Conservation (phyloP, 1,140 invertebrate species). For the Nylanderia fulva region DNA sequence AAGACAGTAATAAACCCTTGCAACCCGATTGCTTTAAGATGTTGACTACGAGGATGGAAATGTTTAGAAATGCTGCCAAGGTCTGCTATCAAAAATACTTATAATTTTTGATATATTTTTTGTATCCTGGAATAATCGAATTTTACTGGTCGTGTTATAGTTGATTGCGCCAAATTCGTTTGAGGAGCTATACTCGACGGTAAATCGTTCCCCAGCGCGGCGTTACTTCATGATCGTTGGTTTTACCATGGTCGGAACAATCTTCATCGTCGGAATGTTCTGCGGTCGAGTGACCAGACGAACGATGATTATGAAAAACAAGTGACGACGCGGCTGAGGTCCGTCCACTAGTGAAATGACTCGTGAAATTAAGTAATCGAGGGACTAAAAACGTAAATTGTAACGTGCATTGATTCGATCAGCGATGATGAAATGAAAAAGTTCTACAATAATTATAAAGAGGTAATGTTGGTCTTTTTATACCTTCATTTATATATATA, state of each 20-base stretch:
- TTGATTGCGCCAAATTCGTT: constrained; percentile 89
- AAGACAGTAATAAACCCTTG: constrained; percentile 89
- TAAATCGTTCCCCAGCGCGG: constrained; percentile 91
- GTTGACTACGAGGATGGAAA: constrained; percentile 93
- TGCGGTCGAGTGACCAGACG: constrained; percentile 92
- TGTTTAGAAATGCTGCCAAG: constrained; percentile 95
- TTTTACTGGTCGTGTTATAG: constrained; percentile 74
- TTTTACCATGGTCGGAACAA: constrained; percentile 90
- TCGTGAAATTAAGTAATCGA: constrained; percentile 49
- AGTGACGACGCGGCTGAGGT: constrained; percentile 84
- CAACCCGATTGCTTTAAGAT: constrained; percentile 92
- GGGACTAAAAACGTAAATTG: constrained; percentile 19
- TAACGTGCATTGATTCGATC: constrained; percentile 6
- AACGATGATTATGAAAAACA: constrained; percentile 90
- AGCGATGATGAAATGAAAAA: constrained; percentile 12
- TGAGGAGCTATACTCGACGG: constrained; percentile 88
- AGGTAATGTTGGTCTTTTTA: constrained; percentile 57
- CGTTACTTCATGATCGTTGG: constrained; percentile 92
- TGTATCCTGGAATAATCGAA: neutral
- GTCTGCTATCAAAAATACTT: constrained; percentile 84
- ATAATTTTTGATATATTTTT: neutral
- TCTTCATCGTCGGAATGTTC: constrained; percentile 93
- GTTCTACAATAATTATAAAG: constrained; percentile 9
- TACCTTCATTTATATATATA: constrained; percentile 64
- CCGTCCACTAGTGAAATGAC: constrained; percentile 61